Evolutionary conservation across 2,888 invertebrate species (phyloP), one percentile per base, ranked within the genome.

Genomic region (Drosophila gaucha): DNA sequence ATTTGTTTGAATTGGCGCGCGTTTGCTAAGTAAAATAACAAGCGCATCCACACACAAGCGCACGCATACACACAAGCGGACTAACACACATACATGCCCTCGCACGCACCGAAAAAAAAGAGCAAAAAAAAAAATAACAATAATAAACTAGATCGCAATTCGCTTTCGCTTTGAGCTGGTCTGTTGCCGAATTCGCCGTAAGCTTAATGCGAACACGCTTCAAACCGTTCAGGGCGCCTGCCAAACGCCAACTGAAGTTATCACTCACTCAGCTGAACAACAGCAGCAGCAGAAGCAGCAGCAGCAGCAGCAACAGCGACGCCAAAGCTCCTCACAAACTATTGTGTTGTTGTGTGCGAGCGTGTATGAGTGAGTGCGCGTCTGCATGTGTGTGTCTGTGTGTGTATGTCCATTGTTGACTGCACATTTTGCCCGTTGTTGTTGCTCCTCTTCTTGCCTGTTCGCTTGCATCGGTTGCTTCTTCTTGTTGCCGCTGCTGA

Each of bases 201-300:
- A 28, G 39, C 16, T 18, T 8, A 6, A 41, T 31, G n/a, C 64
- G 43, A 36, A 51, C 63, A 47, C 62, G 46, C 73, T 57, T 59
- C 55, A 67, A 80, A 82, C 86, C 80, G 87, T 85, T 70, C 83
- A 70, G 73, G 78, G 63, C 80, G 82, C 74, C 74, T 78, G 77
- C 71, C 77, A 73, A 85, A 85, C 78, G 73, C 73, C 78, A 77
- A 86, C 86, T 86, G 78, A 86, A 88, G 66, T 80, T 85, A 82
- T 77, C 85, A 84, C 59, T 78, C 74, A 78, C 59, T 72, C 51
- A 71, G 66, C 70, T 56, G 57, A 72, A 74, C 80, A 51, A 69
- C 75, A 47, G 6, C 33, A 24, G 16, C 16, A 16, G 31, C 20
- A 22, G 14, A 30, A 18, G 36, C 3, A 2, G 50, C 28, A 28